Base-by-base conservation (phyloP, 2,888 invertebrate species). In the Drosophila kambysellisi region DNA sequence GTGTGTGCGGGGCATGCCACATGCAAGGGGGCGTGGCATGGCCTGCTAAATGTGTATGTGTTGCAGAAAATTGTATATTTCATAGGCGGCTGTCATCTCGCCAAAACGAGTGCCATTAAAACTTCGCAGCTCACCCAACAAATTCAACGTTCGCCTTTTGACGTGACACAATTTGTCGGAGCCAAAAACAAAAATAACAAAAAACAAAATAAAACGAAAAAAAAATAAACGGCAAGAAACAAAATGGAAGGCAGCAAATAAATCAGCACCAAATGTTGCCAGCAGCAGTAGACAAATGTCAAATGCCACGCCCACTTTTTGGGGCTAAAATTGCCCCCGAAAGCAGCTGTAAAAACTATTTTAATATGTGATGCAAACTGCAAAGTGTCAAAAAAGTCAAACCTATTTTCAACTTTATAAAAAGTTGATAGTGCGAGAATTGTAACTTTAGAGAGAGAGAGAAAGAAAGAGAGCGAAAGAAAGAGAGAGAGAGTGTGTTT, bases 71-170 rank as follows among this genome's bases (percentile, higher is more conserved):
- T 74, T 54, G 51, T 67, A 71, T 71, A 66, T 70, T 75, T 69
- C 79, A 70, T 43, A 53, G 60, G 64, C 58, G 57, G 30, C 58
- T 66, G 57, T 57, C 61, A 57, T 59, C 61, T 35, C 48, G 29
- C 51, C 51, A 57, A 76, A 74, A 57, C 69, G 75, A 63, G 53
- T 12, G 67, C 76, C 62, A 79, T 78, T 79, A 79, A 79, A 79
- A 78, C 57, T 78, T 75, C 48, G 25, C 39, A 8, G 51, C 32
- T 39, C 29, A n/a, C n/a, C 15, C 32, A 37, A 39, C 61, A 43
- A 25, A 39, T n/a, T 29, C 29, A 29, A 63, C 62, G n/a, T 58
- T 67, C 59, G 67, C 53, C 58, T 60, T 63, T 67, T 67, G 73
- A 74, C 57, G 59, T 74, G 73, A 63, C 74, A 69, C 64, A 69